phyloP scores from a whole-genome alignment of 1,140 invertebrate species.

The Procambarus clarkii region DNA sequence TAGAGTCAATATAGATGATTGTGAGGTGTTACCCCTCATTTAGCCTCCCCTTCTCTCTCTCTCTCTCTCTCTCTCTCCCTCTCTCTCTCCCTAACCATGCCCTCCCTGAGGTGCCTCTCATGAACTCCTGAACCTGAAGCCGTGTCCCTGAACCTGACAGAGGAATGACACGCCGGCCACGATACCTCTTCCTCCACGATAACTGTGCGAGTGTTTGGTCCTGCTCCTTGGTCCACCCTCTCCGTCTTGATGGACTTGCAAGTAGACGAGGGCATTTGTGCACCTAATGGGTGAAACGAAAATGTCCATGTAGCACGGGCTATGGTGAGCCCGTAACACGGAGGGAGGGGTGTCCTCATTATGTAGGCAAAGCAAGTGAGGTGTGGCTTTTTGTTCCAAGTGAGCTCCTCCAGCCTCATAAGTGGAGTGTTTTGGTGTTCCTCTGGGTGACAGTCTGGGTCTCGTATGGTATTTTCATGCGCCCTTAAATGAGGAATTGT shows the following conservation, averaged over 20 bases:
- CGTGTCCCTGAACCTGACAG: background rate
- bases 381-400: background rate
- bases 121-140: background rate
- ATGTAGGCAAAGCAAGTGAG: background rate
- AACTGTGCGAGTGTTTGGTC: background rate
- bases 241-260: background rate
- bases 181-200: background rate
- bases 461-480: too few relatives aligned
- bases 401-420: background rate
- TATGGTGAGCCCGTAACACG: too few relatives aligned
- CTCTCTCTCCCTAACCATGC: too few relatives aligned
- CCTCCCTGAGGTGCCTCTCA: background rate
- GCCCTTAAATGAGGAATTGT: too few relatives aligned
- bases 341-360: background rate
- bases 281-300: background rate
- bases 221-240: background rate
- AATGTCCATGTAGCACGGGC: too few relatives aligned
- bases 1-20: too few relatives aligned
- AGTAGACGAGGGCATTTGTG: background rate
- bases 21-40: too few relatives aligned
- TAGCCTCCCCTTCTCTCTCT: background rate
- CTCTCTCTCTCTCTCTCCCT: too few relatives aligned
- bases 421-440: conserved; percentile 11
- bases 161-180: background rate
- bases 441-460: too few relatives aligned